Percentiles rank a stretch among this genome's conserved stretches.
Evolutionary conservation across 2,888 invertebrate species (phyloP).

Genomic region (Toxonevra muliebris): DNA sequence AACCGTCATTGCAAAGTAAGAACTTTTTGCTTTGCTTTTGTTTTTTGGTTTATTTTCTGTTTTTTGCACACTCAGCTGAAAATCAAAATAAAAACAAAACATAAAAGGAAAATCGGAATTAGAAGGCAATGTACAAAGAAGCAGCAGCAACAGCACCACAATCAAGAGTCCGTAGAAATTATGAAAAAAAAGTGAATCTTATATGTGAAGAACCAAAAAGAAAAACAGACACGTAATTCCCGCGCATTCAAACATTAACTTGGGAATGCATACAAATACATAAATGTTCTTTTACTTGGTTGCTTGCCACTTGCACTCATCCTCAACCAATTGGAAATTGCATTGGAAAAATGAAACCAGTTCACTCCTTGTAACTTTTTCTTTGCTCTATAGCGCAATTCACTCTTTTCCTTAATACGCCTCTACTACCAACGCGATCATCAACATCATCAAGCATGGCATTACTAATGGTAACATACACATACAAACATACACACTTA

Average conservation of each 20-base stretch:
- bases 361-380: no score
- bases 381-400: neutral
- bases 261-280: neutral
- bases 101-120: neutral
- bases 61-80: no score
- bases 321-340: constrained; percentile 18
- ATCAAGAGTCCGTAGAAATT: neutral
- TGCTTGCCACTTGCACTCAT: constrained; percentile 3
- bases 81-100: constrained; percentile 21
- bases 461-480: neutral
- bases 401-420: neutral
- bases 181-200: neutral
- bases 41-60: no score
- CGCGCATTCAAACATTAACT: neutral
- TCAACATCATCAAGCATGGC: constrained; percentile 13
- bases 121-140: neutral
- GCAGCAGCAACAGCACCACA: constrained; percentile 3
- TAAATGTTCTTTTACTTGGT: neutral
- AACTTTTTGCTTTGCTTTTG: no score
- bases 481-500: constrained; percentile 5
- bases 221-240: neutral
- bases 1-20: neutral
- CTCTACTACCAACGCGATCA: neutral
- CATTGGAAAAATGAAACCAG: constrained; percentile 37
- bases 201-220: no score